Evolutionary conservation across 2,113 vertebrate species (phyloP).

Genomic region (human): DNA sequence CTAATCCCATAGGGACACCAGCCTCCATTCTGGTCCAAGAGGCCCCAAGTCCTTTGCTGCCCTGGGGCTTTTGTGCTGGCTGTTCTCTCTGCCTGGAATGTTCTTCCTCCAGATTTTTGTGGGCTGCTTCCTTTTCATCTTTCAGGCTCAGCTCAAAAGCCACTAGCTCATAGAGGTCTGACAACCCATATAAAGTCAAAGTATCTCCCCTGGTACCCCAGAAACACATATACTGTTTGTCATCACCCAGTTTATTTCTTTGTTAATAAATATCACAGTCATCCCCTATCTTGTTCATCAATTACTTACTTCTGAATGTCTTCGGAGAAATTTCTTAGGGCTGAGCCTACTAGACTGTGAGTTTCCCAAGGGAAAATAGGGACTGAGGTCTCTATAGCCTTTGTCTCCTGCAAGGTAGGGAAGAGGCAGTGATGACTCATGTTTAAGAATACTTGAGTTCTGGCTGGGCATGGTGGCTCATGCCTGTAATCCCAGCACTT

Average conservation of each 20-base stretch:
- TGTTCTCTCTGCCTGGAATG: not conserved
- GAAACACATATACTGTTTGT: not conserved
- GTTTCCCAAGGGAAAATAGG: slow-evolving; percentile 14
- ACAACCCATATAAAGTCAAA: not conserved
- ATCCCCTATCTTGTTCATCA: not conserved
- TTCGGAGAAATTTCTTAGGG: not conserved
- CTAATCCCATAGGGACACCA: not conserved
- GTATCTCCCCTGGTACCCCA: not conserved
- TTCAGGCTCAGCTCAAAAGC: slow-evolving; percentile 7
- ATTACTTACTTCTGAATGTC: not conserved
- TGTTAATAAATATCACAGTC: not conserved
- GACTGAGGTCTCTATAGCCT: not conserved
- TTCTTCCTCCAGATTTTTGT: not conserved
- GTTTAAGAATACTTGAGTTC: not conserved
- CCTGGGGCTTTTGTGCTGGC: not conserved
- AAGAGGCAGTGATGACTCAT: not conserved
- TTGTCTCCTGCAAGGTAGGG: not conserved
- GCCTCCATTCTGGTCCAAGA: not conserved
- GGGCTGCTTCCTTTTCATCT: not conserved
- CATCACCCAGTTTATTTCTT: not conserved
- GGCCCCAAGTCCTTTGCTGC: not conserved
- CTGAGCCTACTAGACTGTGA: not conserved
- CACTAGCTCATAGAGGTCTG: not conserved
- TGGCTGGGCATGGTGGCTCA: not conserved
- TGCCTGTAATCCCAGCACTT: no score